Conservation (phyloP, 2,888 invertebrate species). For the Macrosoma leucophasiata region DNA sequence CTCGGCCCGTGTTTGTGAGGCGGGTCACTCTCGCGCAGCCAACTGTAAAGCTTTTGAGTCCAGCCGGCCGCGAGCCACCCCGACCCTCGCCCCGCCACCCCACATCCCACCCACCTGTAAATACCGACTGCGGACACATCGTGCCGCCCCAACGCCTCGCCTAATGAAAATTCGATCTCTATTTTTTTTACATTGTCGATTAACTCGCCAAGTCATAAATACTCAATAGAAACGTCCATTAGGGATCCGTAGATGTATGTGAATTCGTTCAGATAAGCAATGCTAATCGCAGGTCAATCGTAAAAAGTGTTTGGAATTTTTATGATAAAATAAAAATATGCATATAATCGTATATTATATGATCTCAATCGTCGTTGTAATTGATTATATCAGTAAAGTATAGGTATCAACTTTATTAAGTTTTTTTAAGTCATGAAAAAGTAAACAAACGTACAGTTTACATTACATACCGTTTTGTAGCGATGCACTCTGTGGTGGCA, state of each 20-base stretch:
- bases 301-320: conserved; percentile 4
- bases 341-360: too few species aligned
- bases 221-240: conserved; percentile 42
- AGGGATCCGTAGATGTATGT: conserved; percentile 18
- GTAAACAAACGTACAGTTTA: too few species aligned
- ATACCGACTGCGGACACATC: conserved; percentile 54
- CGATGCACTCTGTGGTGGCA: too few species aligned
- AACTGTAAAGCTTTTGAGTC: conserved; percentile 73
- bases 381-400: too few species aligned
- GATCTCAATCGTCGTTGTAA: too few species aligned
- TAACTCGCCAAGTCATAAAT: conserved; percentile 39
- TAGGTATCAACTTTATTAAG: too few species aligned
- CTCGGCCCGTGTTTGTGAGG: conserved; percentile 65
- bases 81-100: conserved; percentile 20
- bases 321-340: too few species aligned
- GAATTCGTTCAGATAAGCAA: conserved; percentile 17
- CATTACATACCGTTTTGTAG: too few species aligned
- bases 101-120: conserved; percentile 38
- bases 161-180: conserved; percentile 72
- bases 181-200: conserved; percentile 50
- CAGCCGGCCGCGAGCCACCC: conserved; percentile 52
- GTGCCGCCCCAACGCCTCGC: conserved; percentile 70
- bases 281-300: conserved; percentile 16
- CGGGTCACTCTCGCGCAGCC: conserved; percentile 73
- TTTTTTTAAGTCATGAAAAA: too few species aligned